phyloP scores from a whole-genome alignment of 1,140 invertebrate species.

The Charaxes varanes region DNA sequence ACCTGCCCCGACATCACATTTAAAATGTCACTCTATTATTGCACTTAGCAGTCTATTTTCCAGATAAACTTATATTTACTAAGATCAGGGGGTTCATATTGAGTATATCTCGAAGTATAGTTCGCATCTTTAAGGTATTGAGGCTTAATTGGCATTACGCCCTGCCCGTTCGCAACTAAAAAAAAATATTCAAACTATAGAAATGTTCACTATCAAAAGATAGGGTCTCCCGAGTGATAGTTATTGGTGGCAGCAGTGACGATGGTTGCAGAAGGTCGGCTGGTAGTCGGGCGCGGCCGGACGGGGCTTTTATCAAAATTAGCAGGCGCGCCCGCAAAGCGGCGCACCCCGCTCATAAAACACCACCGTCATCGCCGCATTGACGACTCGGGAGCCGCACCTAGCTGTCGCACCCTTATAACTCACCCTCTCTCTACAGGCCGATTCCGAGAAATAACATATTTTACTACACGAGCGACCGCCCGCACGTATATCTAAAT shows the following conservation, averaged over 20 bases:
- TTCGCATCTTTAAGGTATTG: too few relatives aligned
- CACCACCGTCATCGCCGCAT: constrained; percentile 52
- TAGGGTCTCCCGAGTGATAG: too few relatives aligned
- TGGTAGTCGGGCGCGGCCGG: constrained; percentile 46
- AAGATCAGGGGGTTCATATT: too few relatives aligned
- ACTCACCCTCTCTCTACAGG: constrained; percentile 33
- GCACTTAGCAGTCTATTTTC: too few relatives aligned
- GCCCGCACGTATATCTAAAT: constrained; percentile 17
- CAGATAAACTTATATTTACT: too few relatives aligned
- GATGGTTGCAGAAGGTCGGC: constrained; percentile 2
- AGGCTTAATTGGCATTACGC: too few relatives aligned
- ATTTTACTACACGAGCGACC: constrained; percentile 10
- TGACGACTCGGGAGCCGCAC: constrained; percentile 52
- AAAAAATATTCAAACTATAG: too few relatives aligned
- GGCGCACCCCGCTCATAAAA: constrained; percentile 67
- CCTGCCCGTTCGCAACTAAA: too few relatives aligned
- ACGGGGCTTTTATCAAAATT: constrained; percentile 70
- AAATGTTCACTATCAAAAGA: too few relatives aligned
- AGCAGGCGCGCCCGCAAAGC: constrained; percentile 56
- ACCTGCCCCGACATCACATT: too few relatives aligned
- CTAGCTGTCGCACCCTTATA: constrained; percentile 50
- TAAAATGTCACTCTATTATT: too few relatives aligned
- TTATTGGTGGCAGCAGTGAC: neutral
- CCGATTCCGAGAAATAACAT: constrained; percentile 12
- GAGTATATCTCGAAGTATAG: too few relatives aligned